Conservation (phyloP, 2,113 vertebrate genomes). For the Anoura caudifer region DNA sequence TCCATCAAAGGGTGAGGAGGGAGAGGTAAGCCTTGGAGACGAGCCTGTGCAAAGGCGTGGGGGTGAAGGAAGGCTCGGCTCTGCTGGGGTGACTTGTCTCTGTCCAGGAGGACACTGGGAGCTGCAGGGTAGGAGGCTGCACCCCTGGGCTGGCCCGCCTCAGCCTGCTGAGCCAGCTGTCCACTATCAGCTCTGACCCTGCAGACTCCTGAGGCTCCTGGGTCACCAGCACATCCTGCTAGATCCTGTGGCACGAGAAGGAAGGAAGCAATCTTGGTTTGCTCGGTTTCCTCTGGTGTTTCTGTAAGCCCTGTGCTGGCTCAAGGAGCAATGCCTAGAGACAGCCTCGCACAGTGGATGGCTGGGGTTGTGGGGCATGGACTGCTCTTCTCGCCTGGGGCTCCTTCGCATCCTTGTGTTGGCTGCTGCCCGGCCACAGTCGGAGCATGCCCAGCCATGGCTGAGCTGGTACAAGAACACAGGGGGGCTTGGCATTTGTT, state of each 20-base stretch:
- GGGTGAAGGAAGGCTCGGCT: not conserved
- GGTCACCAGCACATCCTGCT: fast-evolving
- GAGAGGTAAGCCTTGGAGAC: not conserved
- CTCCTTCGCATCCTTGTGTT: not conserved
- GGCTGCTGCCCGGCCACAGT: not conserved
- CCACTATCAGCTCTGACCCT: not conserved
- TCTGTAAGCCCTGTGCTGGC: not conserved
- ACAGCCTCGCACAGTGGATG: not conserved
- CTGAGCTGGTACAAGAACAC: not conserved
- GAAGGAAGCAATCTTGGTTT: slow-evolving; percentile 36
- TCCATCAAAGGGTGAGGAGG: not conserved
- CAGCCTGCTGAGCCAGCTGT: not conserved
- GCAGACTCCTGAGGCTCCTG: not conserved
- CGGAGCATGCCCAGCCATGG: not conserved
- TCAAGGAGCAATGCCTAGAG: not conserved
- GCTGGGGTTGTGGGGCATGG: not conserved
- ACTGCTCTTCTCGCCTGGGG: not conserved
- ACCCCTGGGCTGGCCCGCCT: not conserved
- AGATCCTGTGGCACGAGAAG: not conserved
- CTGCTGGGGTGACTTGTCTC: not conserved
- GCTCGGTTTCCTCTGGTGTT: not conserved
- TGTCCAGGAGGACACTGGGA: not conserved
- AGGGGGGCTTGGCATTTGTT: not conserved
- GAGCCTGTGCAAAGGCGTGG: not conserved
- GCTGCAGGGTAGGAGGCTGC: not conserved